Evolutionary conservation across 2,888 invertebrate genomes (phyloP).

Genomic region (Priapulus caudatus): DNA sequence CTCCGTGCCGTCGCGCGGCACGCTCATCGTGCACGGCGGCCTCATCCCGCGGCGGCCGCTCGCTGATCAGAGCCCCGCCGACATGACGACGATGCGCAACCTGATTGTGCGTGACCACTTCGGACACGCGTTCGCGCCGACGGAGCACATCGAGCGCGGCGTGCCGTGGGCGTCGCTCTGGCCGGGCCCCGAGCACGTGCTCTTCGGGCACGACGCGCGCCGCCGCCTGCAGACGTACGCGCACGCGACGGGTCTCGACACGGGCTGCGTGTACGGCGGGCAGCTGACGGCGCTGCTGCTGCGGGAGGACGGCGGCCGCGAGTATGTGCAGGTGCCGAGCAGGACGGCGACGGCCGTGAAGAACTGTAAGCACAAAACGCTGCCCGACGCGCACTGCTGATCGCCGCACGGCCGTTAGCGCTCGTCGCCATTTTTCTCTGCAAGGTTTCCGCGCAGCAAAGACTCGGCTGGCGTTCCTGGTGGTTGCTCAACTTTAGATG

Average conservation of each 20-base stretch:
- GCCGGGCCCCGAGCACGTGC: constrained; percentile 37
- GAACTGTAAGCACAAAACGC: too few species aligned
- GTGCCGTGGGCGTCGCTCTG: constrained; percentile 34
- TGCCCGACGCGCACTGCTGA: too few species aligned
- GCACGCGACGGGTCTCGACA: constrained; percentile 38
- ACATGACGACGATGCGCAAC: constrained; percentile 35
- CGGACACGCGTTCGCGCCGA: constrained; percentile 20
- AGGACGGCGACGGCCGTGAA: too few species aligned
- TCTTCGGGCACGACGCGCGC: constrained; percentile 39
- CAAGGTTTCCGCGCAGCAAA: too few species aligned
- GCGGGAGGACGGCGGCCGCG: too few species aligned
- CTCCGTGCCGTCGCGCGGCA: constrained; percentile 29
- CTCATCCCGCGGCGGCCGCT: constrained; percentile 31
- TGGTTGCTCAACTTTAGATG: too few species aligned
- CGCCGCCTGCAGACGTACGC: constrained; percentile 28
- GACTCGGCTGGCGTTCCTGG: too few species aligned
- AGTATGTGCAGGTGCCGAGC: too few species aligned
- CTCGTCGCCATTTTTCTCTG: too few species aligned
- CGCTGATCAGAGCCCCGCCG: constrained; percentile 25
- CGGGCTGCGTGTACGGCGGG: constrained; percentile 37
- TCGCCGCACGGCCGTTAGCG: too few species aligned
- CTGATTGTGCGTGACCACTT: constrained; percentile 24
- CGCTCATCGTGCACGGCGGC: constrained; percentile 36
- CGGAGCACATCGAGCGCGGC: constrained; percentile 24
- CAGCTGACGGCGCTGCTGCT: constrained; percentile 29